Base-by-base conservation (phyloP, 2,888 invertebrate species). In the Rotaria socialis region DNA sequence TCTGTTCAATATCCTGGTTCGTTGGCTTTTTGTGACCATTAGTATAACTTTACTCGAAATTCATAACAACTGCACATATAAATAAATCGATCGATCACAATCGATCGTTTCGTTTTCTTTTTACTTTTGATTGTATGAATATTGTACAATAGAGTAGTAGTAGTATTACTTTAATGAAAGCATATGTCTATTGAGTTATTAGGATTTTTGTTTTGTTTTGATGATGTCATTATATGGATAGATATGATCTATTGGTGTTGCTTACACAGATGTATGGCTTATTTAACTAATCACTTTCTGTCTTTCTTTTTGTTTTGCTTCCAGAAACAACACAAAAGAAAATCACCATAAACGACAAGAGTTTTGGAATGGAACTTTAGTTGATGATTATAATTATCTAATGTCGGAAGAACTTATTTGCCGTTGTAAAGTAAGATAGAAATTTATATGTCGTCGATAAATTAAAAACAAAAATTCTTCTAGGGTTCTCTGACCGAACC, bases 321-420 rank as follows among this genome's bases (percentile, higher is more conserved):
- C 35, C 35, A 35, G 35, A 35, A 35, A 35, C 2, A 35, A 35
- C 35, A 35, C 35, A 67, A 19, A 35, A 1, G 16, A 10, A 35
- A 19, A 35, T 2, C 35, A 27, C 35, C 35, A 67, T 35, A 80
- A 80, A 80, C 47, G 80, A 43, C 47, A 80, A 80, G 80, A 80
- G n/a, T 80, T 80, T 47, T 80, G 80, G 80, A 80, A 80, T n/a
- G 43, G 47, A 24, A 80, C 43, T 47, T 47, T 80, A 47, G 47
- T 47, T n/a, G 47, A 80, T n/a, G 80, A 80, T 80, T 80, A 80
- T 14, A 80, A 80, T 47, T 80, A 47, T 80, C 47, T 80, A 11
- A 80, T 80, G 80, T 47, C 47, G 2, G 80, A 80, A 80, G 80
- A 80, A 43, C 35, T 80, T 19, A 80, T 80, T n/a, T 47, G 80